These are phyloP conservation scores for Cataglyphis rosenhaueri DNA, from an alignment of 2,888 invertebrate species.

Conservation along the genomic window DNA sequence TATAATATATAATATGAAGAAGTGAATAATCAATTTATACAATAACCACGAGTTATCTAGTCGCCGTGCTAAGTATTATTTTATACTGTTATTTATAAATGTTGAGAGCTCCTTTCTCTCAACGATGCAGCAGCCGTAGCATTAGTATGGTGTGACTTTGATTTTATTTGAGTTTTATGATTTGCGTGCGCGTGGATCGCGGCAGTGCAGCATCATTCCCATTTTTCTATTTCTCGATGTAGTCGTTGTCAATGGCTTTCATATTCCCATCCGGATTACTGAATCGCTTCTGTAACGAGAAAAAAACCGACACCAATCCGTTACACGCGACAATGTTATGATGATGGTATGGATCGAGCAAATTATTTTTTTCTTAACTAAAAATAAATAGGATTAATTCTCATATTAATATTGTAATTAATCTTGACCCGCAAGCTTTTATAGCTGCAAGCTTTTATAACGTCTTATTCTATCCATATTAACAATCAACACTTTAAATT, in stretches of 20 bases:
- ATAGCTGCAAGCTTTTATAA: neutral
- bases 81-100: slow-evolving; percentile 10
- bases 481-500: neutral
- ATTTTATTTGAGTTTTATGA: slow-evolving; percentile 63
- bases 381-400: neutral
- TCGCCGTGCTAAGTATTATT: slow-evolving; percentile 32
- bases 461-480: neutral
- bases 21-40: slow-evolving; percentile 31
- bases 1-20: slow-evolving; percentile 15
- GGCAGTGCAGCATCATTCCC: slow-evolving; percentile 68
- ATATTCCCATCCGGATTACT: slow-evolving; percentile 79
- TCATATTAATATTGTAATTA: neutral
- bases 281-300: slow-evolving; percentile 87
- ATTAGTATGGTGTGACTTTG: slow-evolving; percentile 61
- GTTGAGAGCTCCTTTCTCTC: slow-evolving; percentile 22
- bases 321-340: slow-evolving; percentile 69
- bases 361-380: slow-evolving; percentile 9
- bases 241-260: slow-evolving; percentile 77
- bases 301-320: slow-evolving; percentile 80
- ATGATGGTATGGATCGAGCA: slow-evolving; percentile 53
- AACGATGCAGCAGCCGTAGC: slow-evolving; percentile 66
- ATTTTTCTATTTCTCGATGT: slow-evolving; percentile 79
- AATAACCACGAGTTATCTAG: slow-evolving; percentile 29
- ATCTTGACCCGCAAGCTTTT: neutral
- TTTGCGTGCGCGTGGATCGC: slow-evolving; percentile 64